Base-by-base conservation (phyloP, 2,113 vertebrate species). In the Telmatochromis sp. region DNA sequence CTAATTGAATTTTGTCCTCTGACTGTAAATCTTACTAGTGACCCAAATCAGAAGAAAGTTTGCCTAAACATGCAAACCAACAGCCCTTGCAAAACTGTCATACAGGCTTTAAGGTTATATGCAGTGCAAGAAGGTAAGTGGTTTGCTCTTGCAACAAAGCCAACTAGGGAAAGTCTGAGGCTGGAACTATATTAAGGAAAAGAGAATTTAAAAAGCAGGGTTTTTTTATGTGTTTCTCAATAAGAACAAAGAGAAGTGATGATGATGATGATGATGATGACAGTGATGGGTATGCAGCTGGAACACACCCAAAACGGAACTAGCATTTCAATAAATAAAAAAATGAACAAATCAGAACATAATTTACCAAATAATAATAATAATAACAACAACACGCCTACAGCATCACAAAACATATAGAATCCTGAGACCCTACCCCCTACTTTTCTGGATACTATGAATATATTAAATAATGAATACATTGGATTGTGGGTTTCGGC, bases 1-100 rank as follows among this genome's bases (percentile, higher is more conserved):
- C 92, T 93, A 89, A 94, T 93, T 92, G 91, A 94, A 94, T 94
- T 90, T 88, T 86, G 93, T 93, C 90, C 84, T 88, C 71, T 80
- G 80, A 91, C 89, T 91, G 89, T 73, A 90, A 91, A 92, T 91
- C 87, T 93, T 87, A 73, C 55, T 60, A 92, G 84, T 94, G 94
- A 94, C 94, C 93, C 86, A 93, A 92, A 95, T 95, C 90, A 85
- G 83, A 86, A 17, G 51, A 93, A 94, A 94, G 91, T 94, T 94
- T 88, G 37, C 75, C 73, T 65, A 81, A 89, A 91, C 93, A 93
- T 86, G 84, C 63, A 55, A 90, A 86, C 50, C 83, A 88, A 84
- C 83, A 14, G 71, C 75, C 65, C 86, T 80, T 92, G 89, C 89
- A 92, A 83, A 93, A 89, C 91, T 93, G 95, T 94, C 93, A 92